These are phyloP conservation scores for Megalopta genalis DNA, from an alignment of 1,140 invertebrate species.

Conservation along the genomic window DNA sequence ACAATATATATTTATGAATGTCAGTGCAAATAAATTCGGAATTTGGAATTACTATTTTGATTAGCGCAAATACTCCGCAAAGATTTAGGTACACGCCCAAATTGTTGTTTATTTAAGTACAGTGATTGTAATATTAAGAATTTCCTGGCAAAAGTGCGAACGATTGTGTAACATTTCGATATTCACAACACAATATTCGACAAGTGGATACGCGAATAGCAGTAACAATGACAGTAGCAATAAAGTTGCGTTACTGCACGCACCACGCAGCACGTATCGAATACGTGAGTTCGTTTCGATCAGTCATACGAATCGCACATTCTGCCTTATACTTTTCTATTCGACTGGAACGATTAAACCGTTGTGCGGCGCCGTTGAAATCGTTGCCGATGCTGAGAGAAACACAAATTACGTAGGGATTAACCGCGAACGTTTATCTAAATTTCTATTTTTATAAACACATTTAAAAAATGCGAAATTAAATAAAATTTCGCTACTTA, in stretches of 20 bases:
- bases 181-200: neutral
- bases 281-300: conserved; percentile 47
- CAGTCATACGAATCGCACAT: conserved; percentile 14
- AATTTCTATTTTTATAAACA: too few species aligned
- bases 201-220: neutral
- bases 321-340: conserved; percentile 29
- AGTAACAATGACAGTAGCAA: neutral
- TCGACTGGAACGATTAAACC: conserved; percentile 9
- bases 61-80: too few species aligned
- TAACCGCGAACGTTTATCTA: too few species aligned
- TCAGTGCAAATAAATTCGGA: too few species aligned
- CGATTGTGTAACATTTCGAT: neutral
- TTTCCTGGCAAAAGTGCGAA: neutral
- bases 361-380: neutral
- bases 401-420: too few species aligned
- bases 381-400: neutral
- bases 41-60: too few species aligned
- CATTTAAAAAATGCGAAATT: too few species aligned
- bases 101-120: neutral
- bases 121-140: neutral
- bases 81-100: too few species aligned
- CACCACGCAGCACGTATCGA: conserved; percentile 48
- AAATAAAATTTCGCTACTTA: too few species aligned
- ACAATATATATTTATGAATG: too few species aligned
- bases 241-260: conserved; percentile 63